Evolutionary conservation across 2,113 vertebrate species (phyloP).

Genomic region (Casuarius casuarius): DNA sequence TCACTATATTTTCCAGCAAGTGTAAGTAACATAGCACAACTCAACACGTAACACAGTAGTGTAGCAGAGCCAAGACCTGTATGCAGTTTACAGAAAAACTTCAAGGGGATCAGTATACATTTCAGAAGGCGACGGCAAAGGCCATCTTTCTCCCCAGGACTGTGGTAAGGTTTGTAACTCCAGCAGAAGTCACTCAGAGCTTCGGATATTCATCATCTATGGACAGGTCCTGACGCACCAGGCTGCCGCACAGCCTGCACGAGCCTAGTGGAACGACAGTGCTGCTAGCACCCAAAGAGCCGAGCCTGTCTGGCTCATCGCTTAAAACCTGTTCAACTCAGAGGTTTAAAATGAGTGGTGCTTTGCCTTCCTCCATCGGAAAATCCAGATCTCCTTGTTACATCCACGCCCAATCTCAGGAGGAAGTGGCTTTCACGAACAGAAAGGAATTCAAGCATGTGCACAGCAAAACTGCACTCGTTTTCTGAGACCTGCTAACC

Average conservation of each 20-base stretch:
- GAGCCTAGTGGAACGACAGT: background rate
- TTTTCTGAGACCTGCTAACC: background rate
- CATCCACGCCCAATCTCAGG: background rate
- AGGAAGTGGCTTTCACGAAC: accelerated
- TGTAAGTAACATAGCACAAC: background rate
- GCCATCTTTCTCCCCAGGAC: accelerated
- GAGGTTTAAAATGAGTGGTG: background rate
- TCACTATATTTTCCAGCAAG: background rate
- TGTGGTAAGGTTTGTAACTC: background rate
- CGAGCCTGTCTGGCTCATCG: background rate
- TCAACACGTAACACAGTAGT: background rate
- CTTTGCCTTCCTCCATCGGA: background rate
- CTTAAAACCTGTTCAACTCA: background rate
- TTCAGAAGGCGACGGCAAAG: background rate
- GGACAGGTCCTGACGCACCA: too few relatives aligned
- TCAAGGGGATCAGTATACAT: background rate
- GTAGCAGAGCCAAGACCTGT: background rate
- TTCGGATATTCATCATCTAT: background rate
- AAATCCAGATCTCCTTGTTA: background rate
- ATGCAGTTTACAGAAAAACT: background rate
- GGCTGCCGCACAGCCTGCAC: accelerated
- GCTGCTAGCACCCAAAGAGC: background rate
- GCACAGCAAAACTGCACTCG: background rate
- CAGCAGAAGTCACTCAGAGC: background rate
- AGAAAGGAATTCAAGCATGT: background rate